Evolutionary conservation across 2,113 vertebrate genomes (phyloP), one percentile per base, ranked within the genome.

Genomic region (Carassius gibelio): DNA sequence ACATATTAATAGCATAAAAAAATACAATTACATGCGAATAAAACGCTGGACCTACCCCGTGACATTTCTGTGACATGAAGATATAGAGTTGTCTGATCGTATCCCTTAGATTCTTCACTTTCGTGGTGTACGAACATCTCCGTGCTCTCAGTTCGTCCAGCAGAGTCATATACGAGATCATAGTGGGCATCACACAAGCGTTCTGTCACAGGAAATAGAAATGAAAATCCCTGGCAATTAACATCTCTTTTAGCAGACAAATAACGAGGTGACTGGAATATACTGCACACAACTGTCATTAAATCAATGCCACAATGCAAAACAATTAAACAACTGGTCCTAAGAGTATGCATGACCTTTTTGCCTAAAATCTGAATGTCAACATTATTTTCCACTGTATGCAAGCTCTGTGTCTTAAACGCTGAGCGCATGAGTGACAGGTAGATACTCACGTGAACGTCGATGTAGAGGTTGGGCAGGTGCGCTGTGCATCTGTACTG

Each of bases 121-220:
- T 88, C 55, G 76, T 84, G 52, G 88, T 90, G 88, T 91, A 88
- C 1, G 89, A 87, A 10, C 93, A 94, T 81, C 89, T 89, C 6
- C 89, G 84, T 15, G 87, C 62, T 72, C 91, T 83, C 82, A 92
- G 71, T 69, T 77, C 87, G 1, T 90, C 89, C 50, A 94, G 77
- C 75, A 89, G 48, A 17, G 87, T 87, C 71, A 92, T 10, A 87
- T 93, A 94, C 57, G 48, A 83, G 77, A 76, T 86, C 81, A 94
- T 92, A 82, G 89, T 91, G 57, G 90, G 36, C 89, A 94, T 92
- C 78, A 94, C 86, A 38, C 93, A 94, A 0, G 88, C 90, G n/a
- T 94, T 94, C 93, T 94, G 90, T 71, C 4, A 52, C 4, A 84
- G 26, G 45, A 23, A 42, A 45, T 5, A 38, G 13, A 6, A n/a